Evolutionary conservation across 2,888 invertebrate species (phyloP).

Genomic region (Pomacea canaliculata): DNA sequence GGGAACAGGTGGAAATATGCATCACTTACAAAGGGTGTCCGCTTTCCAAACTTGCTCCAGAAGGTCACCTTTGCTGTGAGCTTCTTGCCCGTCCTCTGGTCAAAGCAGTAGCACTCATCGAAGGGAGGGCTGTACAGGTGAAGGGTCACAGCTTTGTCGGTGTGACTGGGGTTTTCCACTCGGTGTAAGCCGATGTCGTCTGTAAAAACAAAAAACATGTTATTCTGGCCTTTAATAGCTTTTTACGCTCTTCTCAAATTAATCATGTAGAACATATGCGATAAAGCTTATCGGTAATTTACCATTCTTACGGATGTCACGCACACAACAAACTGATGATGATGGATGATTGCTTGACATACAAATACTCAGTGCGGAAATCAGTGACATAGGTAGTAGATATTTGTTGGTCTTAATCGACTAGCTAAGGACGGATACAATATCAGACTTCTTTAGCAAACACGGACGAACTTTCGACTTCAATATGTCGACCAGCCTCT

Average conservation of each 20-base stretch:
- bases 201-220: conserved; percentile 69
- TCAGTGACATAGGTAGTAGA: too few relatives aligned
- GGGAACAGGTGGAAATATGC: too few relatives aligned
- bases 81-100: conserved; percentile 87
- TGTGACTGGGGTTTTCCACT: conserved; percentile 92
- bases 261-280: background rate
- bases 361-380: too few relatives aligned
- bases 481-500: too few relatives aligned
- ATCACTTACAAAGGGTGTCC: conserved; percentile 71
- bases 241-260: background rate
- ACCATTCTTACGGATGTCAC: too few relatives aligned
- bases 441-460: too few relatives aligned
- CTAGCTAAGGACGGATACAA: too few relatives aligned
- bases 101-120: conserved; percentile 88
- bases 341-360: too few relatives aligned
- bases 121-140: conserved; percentile 97
- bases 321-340: too few relatives aligned
- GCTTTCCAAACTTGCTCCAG: conserved; percentile 91
- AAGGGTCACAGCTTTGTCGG: conserved; percentile 89
- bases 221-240: background rate
- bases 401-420: too few relatives aligned
- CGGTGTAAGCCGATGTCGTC: conserved; percentile 95
- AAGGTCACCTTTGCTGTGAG: conserved; percentile 84
- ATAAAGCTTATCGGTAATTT: too few relatives aligned
- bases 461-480: too few relatives aligned